Conservation (phyloP, 2,113 vertebrate species). For the Clinocottus analis region DNA sequence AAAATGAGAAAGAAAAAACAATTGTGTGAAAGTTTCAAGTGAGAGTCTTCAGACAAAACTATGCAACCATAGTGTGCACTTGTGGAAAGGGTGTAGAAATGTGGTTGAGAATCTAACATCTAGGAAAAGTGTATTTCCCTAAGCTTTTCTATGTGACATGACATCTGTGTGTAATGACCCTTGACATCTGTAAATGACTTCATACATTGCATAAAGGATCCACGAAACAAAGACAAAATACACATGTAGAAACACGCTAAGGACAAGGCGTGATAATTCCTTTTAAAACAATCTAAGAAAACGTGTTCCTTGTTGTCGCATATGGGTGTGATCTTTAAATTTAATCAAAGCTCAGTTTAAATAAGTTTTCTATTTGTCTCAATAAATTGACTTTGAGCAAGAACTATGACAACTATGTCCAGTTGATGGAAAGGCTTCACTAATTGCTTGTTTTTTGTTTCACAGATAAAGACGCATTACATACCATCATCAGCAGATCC, state of each 20-base stretch:
- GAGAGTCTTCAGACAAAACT: neutral
- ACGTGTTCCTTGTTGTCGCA: neutral
- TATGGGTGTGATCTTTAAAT: neutral
- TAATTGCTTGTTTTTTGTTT: neutral
- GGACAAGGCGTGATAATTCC: neutral
- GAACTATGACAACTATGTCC: neutral
- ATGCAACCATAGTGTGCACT: neutral
- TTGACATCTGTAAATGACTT: slow-evolving; percentile 1
- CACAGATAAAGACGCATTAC: slow-evolving; percentile 1
- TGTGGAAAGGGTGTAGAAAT: neutral
- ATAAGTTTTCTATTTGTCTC: neutral
- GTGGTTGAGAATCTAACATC: neutral
- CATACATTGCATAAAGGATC: neutral
- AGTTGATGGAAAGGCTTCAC: neutral
- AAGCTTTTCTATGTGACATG: slow-evolving; percentile 4
- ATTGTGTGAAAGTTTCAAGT: neutral
- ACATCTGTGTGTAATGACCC: no score
- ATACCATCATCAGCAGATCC: slow-evolving; percentile 67
- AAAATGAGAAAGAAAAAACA: slow-evolving; percentile 24
- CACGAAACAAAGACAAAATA: neutral
- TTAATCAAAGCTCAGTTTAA: neutral
- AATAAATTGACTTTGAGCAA: neutral
- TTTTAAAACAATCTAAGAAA: slow-evolving; percentile 23
- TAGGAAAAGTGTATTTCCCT: neutral
- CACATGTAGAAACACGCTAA: neutral